A percentile compares a stretch with the other conserved stretches of the same genome.
Evolutionary conservation across 1,140 invertebrate genomes (phyloP).

Genomic region (Psilanteris sp.): DNA sequence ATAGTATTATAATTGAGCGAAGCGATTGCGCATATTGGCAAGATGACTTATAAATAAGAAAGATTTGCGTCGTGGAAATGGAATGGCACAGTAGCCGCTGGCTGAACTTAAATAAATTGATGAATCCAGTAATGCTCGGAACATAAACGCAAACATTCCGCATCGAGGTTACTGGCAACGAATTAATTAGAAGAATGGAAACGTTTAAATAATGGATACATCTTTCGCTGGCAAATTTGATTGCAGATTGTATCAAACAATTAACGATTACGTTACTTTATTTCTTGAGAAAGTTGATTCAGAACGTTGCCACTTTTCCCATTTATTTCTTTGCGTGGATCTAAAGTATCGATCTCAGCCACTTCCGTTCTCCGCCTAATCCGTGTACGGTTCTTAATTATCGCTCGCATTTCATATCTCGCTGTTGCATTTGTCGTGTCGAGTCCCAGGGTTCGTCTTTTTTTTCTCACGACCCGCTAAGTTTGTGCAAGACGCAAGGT

Average conservation of each 20-base stretch:
- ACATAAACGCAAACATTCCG: too few relatives aligned
- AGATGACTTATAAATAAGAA: too few relatives aligned
- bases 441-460: conserved; percentile 13
- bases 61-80: too few relatives aligned
- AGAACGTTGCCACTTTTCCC: neutral
- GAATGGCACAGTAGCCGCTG: too few relatives aligned
- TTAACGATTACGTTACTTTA: conserved; percentile 15
- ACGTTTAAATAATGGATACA: conserved; percentile 3
- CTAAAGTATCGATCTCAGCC: conserved; percentile 12
- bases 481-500: conserved; percentile 3
- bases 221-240: conserved; percentile 15
- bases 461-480: conserved; percentile 48
- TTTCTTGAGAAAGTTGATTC: conserved; percentile 16
- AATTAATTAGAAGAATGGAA: neutral
- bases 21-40: too few relatives aligned
- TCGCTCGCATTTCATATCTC: conserved; percentile 12
- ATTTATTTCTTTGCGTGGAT: conserved; percentile 15
- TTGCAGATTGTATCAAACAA: conserved; percentile 14
- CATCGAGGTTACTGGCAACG: too few relatives aligned
- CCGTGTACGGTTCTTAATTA: conserved; percentile 66
- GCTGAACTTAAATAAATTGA: too few relatives aligned
- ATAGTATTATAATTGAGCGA: too few relatives aligned
- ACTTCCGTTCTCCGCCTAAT: conserved; percentile 36
- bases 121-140: too few relatives aligned
- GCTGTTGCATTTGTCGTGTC: conserved; percentile 14